phyloP scores from a whole-genome alignment of 2,797 vertebrate species.

The Zalophus californianus region DNA sequence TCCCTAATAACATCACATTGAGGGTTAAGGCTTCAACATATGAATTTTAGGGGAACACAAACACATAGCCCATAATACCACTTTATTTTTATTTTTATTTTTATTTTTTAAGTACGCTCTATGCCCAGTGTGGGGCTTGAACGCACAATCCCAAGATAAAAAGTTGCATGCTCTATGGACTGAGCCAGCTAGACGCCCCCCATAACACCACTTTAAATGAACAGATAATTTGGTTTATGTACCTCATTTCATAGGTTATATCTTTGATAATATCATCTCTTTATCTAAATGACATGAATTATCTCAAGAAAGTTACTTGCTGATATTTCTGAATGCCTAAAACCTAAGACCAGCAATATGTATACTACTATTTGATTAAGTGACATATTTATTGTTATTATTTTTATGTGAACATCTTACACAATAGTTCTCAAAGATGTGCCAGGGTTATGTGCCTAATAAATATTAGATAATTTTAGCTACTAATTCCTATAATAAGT shows the following conservation, averaged over 20 bases:
- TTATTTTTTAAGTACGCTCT: not conserved
- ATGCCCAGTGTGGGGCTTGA: not conserved
- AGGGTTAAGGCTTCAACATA: not conserved
- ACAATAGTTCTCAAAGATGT: not conserved
- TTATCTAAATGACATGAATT: slow-evolving; percentile 16
- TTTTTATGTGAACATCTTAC: slow-evolving; percentile 4
- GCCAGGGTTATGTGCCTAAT: not conserved
- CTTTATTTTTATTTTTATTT: not conserved
- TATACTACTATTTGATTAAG: not conserved
- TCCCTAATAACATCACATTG: not conserved
- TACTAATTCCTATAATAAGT: not conserved
- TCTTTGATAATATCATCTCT: not conserved
- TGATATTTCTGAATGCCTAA: not conserved
- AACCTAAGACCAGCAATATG: not conserved
- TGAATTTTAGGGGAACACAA: not conserved
- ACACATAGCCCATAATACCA: not conserved
- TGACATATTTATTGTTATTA: not conserved
- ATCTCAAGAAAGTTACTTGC: not conserved
- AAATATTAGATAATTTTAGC: not conserved
- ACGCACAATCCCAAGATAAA: not conserved
- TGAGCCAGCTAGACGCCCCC: not conserved
- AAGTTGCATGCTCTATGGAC: not conserved
- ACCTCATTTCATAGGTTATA: not conserved
- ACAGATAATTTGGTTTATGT: slow-evolving; percentile 11
- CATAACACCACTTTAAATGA: not conserved